Evolutionary conservation across 2,797 vertebrate genomes (phyloP), one percentile per base, ranked within the genome.

Genomic region (Buphagus erythrorhynchus): DNA sequence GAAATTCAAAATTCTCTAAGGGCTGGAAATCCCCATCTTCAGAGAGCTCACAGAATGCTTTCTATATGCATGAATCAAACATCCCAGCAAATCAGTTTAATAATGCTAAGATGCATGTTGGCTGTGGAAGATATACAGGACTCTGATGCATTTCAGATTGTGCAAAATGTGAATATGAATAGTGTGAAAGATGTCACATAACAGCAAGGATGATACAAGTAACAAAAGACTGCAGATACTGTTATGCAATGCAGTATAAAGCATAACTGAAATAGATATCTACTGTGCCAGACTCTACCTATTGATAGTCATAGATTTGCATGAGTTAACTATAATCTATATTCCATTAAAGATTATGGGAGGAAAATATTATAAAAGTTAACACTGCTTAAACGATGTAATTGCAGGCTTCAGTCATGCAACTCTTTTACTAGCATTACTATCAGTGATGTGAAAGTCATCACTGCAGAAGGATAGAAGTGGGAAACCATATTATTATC

Each of bases 101-200:
- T 88, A 95, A 97, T 42, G 35, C 28, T 76, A 61, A 87, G 14
- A 24, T 86, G 22, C 55, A 31, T 61, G 62, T 91, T 81, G 51
- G 11, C 54, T 66, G 38, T 63, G 36, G 48, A 93, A 91, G 62
- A 79, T 57, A 42, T 4, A 86, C 45, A 76, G 57, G 48, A 93
- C 33, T 94, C 35, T 46, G 68, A 69, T 77, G 66, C 89, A 66
- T 91, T 96, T 96, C 45, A 71, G 80, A 82, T 59, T 82, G 86
- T 67, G 73, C 55, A 85, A 58, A 36, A 93, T 82, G 63, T 85
- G 65, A 76, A 89, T 63, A 54, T 84, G 75, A 97, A 79, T 76
- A 69, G 40, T 46, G 61, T 28, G 35, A 95, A 86, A 90, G 38
- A 42, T 72, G 49, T 18, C 80, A 59, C 67, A 65, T 61, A 87